Evolutionary conservation across 2,888 invertebrate species (phyloP).

Genomic region (Cacoxenus indagator): DNA sequence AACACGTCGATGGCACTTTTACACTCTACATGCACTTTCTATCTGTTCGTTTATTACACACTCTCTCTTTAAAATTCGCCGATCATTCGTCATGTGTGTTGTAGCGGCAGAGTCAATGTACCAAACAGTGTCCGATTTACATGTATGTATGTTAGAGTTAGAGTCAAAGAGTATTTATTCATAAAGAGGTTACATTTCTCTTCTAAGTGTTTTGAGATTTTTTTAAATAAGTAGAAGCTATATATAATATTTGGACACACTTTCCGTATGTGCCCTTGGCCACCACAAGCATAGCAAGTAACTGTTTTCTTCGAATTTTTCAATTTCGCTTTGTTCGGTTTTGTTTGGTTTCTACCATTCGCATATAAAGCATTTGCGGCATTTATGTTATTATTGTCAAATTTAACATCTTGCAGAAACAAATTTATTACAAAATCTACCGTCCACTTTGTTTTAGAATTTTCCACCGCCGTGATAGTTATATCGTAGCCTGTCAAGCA

Average conservation of each 20-base stretch:
- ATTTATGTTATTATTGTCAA: not conserved
- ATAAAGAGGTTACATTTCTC: too few species aligned
- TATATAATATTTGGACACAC: not conserved
- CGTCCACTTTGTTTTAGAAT: not conserved
- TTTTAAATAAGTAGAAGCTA: not conserved
- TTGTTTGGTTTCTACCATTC: not conserved
- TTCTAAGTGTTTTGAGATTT: too few species aligned
- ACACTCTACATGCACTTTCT: not conserved
- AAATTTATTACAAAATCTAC: not conserved
- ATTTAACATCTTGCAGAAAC: not conserved
- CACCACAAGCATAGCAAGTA: not conserved
- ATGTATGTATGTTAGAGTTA: not conserved
- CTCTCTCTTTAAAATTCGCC: not conserved
- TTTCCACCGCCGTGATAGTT: not conserved
- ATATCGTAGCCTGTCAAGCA: not conserved
- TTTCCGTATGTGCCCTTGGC: not conserved
- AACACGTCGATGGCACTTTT: not conserved
- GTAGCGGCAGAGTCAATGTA: not conserved
- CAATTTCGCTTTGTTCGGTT: not conserved
- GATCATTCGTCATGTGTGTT: not conserved
- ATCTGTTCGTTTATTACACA: not conserved
- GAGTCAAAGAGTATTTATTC: too few species aligned
- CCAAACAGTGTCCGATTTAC: not conserved
- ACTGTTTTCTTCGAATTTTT: not conserved
- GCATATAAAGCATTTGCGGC: not conserved